phyloP scores from a whole-genome alignment of 2,888 invertebrate species.

The Horisme vitalbata region DNA sequence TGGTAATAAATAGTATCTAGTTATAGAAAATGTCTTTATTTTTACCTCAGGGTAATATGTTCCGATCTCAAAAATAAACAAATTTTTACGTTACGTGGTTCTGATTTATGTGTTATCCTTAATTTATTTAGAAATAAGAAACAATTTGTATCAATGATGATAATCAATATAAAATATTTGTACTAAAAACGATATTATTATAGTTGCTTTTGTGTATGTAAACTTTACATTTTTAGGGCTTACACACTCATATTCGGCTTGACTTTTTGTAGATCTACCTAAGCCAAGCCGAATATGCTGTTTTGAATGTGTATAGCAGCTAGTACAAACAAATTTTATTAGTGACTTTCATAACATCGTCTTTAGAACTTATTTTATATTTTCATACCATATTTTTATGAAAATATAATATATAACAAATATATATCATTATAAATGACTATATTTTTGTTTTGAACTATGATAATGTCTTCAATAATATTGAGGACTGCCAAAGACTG shows the following conservation, averaged over 20 bases:
- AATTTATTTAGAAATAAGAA: constrained; percentile 24
- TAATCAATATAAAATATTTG: not conserved
- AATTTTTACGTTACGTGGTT: constrained; percentile 9
- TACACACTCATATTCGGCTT: no score
- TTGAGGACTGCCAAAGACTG: constrained; percentile 32
- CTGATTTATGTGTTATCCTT: constrained; percentile 10
- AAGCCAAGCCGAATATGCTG: no score
- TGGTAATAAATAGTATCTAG: constrained; percentile 21
- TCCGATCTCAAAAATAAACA: constrained; percentile 20
- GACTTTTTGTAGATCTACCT: no score
- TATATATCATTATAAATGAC: not conserved
- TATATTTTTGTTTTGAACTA: not conserved
- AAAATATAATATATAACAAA: no score
- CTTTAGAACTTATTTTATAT: no score
- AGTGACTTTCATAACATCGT: no score
- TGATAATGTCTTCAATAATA: not conserved
- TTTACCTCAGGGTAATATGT: constrained; percentile 26
- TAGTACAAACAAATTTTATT: no score
- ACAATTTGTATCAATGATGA: not conserved
- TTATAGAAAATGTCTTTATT: constrained; percentile 18
- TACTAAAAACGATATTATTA: constrained; percentile 10
- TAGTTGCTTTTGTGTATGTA: no score
- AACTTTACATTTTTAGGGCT: no score
- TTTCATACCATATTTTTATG: no score
- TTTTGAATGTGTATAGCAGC: no score